Conservation (phyloP, 1,140 invertebrate species). For the Scaptomyza hsui region DNA sequence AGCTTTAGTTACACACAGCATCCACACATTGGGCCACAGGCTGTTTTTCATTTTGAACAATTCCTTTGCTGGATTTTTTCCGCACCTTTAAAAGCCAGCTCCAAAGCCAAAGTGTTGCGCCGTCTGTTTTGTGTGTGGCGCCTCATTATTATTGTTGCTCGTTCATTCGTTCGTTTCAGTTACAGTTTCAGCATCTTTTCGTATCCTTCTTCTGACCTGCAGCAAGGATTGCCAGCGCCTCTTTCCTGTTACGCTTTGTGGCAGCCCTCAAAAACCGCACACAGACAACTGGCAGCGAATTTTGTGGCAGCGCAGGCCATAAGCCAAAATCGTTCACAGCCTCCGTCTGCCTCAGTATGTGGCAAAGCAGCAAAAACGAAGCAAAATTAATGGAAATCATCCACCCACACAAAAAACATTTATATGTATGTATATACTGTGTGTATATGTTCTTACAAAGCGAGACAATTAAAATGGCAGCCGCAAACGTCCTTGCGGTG, state of each 20-base stretch:
- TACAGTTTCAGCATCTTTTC: conserved; percentile 1
- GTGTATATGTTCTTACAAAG: conserved; percentile 27
- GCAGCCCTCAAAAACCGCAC: conserved; percentile 67
- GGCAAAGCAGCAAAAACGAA: conserved; percentile 69
- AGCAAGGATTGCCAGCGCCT: conserved; percentile 58
- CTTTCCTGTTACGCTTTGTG: conserved; percentile 68
- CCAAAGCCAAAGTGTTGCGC: conserved; percentile 67
- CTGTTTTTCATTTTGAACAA: conserved; percentile 1
- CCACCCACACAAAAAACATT: conserved; percentile 23
- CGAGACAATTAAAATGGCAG: conserved; percentile 78
- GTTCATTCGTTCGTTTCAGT: not conserved
- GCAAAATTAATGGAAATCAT: conserved; percentile 80
- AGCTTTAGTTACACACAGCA: conserved; percentile 17
- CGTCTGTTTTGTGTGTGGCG: conserved; percentile 68
- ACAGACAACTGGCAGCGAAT: conserved; percentile 39
- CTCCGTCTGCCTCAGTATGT: conserved; percentile 55
- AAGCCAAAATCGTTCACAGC: conserved; percentile 76
- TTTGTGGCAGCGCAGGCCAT: conserved; percentile 44
- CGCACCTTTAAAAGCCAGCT: conserved; percentile 24
- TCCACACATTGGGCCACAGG: not conserved
- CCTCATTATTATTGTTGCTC: conserved; percentile 72
- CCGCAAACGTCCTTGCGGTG: conserved; percentile 75
- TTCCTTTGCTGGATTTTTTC: conserved; percentile 29
- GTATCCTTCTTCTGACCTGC: conserved; percentile 52
- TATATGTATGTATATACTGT: not conserved